A percentile compares a stretch with the other conserved stretches of the same genome.
Evolutionary conservation across 2,888 invertebrate genomes (phyloP).

Genomic region (Tetrapedia diversipes): DNA sequence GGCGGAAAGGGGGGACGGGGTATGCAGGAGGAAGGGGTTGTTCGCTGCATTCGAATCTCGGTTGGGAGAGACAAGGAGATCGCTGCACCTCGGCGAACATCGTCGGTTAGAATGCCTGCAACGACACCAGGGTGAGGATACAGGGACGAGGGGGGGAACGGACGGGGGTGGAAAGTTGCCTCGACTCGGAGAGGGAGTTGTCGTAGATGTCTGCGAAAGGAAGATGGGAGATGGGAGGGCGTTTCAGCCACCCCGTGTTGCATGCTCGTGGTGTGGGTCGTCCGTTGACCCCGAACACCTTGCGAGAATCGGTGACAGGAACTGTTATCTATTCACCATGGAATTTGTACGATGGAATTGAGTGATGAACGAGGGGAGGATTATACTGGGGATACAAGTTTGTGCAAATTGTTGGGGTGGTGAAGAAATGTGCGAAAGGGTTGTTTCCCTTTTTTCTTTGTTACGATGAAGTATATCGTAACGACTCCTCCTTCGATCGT

Average conservation of each 20-base stretch:
- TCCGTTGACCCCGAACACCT: conserved; percentile 77
- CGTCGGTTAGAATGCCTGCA: conserved; percentile 60
- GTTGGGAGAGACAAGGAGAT: conserved; percentile 64
- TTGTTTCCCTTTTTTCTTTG: too few relatives aligned
- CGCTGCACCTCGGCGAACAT: conserved; percentile 58
- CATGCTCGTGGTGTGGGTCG: conserved; percentile 73
- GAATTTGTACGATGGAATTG: neutral
- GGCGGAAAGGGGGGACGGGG: conserved; percentile 5
- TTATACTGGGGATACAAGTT: too few relatives aligned
- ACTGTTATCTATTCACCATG: conserved; percentile 76
- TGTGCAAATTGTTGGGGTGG: neutral
- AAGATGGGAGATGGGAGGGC: conserved; percentile 32
- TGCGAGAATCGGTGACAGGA: conserved; percentile 73
- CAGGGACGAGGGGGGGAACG: conserved; percentile 2
- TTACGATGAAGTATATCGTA: too few relatives aligned
- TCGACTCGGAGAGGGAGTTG: conserved; percentile 55
- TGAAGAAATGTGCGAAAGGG: neutral
- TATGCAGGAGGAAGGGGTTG: conserved; percentile 19
- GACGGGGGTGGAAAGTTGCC: conserved; percentile 45
- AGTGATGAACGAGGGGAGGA: too few relatives aligned
- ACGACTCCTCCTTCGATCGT: too few relatives aligned
- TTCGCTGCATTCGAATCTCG: conserved; percentile 67
- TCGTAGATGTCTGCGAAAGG: conserved; percentile 52
- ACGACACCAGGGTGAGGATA: conserved; percentile 49
- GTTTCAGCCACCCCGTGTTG: conserved; percentile 66